Evolutionary conservation across 2,797 vertebrate species (phyloP).

Genomic region (Sebastes nivosus): DNA sequence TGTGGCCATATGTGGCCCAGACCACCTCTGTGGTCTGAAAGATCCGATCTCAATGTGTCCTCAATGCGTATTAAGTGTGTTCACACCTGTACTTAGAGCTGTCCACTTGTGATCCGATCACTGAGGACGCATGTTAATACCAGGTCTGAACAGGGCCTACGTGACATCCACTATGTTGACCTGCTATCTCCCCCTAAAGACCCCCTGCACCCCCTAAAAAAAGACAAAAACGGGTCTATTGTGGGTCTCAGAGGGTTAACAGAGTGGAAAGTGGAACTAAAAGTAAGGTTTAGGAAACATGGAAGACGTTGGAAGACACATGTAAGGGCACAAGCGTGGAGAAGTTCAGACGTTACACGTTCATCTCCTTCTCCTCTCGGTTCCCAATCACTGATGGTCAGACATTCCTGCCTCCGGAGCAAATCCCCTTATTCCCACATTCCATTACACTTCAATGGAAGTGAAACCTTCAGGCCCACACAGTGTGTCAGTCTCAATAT

Average conservation of each 20-base stretch:
- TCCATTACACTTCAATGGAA: constrained; percentile 47
- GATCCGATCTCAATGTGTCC: too few relatives aligned
- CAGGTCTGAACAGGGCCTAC: too few relatives aligned
- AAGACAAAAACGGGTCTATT: too few relatives aligned
- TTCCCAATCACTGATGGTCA: background rate
- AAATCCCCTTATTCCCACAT: constrained; percentile 56
- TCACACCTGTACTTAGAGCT: too few relatives aligned
- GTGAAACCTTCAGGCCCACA: background rate
- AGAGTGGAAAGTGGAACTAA: background rate
- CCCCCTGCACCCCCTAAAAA: too few relatives aligned
- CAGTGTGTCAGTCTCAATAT: background rate
- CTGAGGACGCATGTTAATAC: too few relatives aligned
- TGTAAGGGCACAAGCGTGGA: background rate
- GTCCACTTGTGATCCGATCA: too few relatives aligned
- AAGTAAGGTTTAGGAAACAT: background rate
- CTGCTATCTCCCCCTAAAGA: too few relatives aligned
- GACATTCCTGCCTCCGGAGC: constrained; percentile 21
- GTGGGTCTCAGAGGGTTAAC: background rate
- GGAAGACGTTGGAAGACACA: background rate
- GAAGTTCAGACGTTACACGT: background rate
- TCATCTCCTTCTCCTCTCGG: background rate
- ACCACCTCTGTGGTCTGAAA: too few relatives aligned
- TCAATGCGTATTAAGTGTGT: too few relatives aligned
- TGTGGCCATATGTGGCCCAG: too few relatives aligned
- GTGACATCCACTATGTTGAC: too few relatives aligned